These are phyloP conservation scores for Rallus crepitans DNA, from an alignment of 2,797 vertebrate species.

Conservation along the genomic window DNA sequence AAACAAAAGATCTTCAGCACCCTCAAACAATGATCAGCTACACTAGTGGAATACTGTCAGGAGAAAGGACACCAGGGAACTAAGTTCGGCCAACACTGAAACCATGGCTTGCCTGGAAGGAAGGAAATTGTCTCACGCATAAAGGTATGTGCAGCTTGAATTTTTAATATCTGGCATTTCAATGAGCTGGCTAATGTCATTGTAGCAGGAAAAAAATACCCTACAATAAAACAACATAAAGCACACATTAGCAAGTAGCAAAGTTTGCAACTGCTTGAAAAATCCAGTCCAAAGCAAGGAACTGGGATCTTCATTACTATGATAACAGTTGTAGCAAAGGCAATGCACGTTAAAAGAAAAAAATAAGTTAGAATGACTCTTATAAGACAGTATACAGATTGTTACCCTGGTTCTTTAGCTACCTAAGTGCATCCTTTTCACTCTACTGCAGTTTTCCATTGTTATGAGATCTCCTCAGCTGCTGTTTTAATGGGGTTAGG, in stretches of 20 bases:
- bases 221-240: not conserved
- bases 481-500: constrained; percentile 38
- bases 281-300: not conserved
- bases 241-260: not conserved
- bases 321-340: not conserved
- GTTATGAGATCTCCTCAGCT: not conserved
- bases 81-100: not conserved
- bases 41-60: not conserved
- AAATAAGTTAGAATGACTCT: not conserved
- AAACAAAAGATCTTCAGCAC: not conserved
- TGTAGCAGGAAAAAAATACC: not conserved
- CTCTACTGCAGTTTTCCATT: not conserved
- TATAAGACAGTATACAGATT: not conserved
- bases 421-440: not conserved
- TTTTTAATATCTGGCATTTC: not conserved
- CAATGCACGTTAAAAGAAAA: not conserved
- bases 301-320: not conserved
- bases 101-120: not conserved
- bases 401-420: not conserved
- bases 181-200: not conserved
- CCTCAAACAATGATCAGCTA: not conserved
- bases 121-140: not conserved
- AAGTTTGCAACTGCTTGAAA: not conserved
- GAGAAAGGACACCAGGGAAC: not conserved
- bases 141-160: not conserved